A percentile compares a stretch with the other conserved stretches of the same genome.
Conservation (phyloP, 2,797 vertebrate genomes). For the Podarcis siculus region DNA sequence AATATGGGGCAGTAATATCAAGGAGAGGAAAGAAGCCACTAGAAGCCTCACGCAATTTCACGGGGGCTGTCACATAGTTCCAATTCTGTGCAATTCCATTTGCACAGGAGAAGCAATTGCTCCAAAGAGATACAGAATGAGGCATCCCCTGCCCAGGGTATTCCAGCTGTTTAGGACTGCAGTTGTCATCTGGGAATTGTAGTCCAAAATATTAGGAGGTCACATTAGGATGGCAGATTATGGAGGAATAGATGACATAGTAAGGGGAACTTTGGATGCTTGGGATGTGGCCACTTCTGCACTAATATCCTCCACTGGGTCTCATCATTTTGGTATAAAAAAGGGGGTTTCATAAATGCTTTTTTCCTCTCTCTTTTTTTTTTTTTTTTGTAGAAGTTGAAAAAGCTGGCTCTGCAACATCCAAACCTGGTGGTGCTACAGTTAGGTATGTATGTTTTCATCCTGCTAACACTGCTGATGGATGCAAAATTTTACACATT, state of each 20-base stretch:
- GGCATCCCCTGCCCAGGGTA: too few relatives aligned
- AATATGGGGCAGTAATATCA: neutral
- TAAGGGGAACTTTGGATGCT: neutral
- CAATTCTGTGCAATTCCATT: too few relatives aligned
- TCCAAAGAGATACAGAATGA: neutral
- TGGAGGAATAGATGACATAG: too few relatives aligned
- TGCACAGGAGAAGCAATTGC: neutral
- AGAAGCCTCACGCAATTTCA: neutral
- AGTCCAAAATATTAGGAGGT: too few relatives aligned
- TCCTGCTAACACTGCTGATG: neutral
- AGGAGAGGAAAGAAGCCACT: neutral
- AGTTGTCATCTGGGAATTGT: too few relatives aligned
- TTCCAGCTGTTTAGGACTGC: too few relatives aligned
- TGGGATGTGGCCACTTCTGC: neutral
- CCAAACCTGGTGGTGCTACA: conserved; percentile 2
- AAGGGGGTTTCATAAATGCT: neutral
- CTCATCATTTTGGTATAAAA: neutral
- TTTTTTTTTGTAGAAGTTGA: neutral
- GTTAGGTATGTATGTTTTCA: neutral
- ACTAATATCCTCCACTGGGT: too few relatives aligned
- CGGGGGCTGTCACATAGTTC: neutral
- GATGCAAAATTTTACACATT: too few relatives aligned
- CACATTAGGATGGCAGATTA: neutral
- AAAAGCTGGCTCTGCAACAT: neutral
- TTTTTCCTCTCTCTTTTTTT: too few relatives aligned